phyloP scores from a whole-genome alignment of 1,140 invertebrate species.

The Tyrophagus putrescentiae region DNA sequence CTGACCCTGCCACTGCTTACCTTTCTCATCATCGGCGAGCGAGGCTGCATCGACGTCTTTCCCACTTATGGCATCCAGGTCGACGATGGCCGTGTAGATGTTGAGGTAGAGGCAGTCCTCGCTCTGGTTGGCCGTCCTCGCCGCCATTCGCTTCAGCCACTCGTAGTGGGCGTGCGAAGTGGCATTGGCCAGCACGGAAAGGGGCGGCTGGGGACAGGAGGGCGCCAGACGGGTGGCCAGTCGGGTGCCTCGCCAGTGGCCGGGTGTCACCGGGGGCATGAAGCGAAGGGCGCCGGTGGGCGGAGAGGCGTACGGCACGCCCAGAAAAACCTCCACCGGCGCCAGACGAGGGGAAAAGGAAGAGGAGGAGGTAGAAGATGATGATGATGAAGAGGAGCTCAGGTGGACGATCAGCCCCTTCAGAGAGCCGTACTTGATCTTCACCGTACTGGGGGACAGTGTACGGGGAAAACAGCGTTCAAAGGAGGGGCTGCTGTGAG shows the following conservation, averaged over 20 bases:
- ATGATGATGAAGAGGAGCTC: neutral
- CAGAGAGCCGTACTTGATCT: constrained; percentile 41
- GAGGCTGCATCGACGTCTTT: neutral
- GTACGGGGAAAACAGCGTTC: neutral
- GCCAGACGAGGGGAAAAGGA: neutral
- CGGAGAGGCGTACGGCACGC: constrained; percentile 65
- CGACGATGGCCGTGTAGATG: constrained; percentile 61
- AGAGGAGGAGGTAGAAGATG: neutral
- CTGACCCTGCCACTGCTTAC: neutral
- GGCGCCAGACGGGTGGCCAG: constrained; percentile 29
- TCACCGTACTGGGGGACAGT: constrained; percentile 35
- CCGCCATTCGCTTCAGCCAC: constrained; percentile 70
- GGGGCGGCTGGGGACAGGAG: constrained; percentile 36
- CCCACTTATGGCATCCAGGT: neutral
- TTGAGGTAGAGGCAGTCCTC: constrained; percentile 95
- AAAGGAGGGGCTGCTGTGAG: too few relatives aligned
- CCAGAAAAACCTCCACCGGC: constrained; percentile 13
- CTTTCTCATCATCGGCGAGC: neutral
- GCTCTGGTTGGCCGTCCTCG: constrained; percentile 71
- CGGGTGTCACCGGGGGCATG: constrained; percentile 77
- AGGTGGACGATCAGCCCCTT: constrained; percentile 32
- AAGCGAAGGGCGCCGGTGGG: constrained; percentile 77
- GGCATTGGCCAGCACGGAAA: constrained; percentile 58
- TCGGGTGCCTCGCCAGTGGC: constrained; percentile 61
- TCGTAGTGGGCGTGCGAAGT: constrained; percentile 56